Percentiles rank a stretch among this genome's conserved stretches.
These are phyloP conservation scores for Aleiodes sp. DNA, from an alignment of 1,140 invertebrate genomes.

Conservation along the genomic window DNA sequence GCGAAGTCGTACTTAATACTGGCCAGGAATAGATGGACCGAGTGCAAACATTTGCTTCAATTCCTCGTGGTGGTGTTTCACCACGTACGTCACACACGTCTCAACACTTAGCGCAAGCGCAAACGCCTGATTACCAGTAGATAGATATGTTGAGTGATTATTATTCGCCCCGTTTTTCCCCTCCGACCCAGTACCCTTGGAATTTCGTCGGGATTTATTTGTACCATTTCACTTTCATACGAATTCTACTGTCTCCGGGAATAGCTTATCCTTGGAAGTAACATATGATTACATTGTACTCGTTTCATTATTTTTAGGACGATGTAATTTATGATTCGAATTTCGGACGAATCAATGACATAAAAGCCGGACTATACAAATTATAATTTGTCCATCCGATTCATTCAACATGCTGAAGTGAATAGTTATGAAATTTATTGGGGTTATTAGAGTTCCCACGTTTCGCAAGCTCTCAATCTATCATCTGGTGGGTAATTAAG, in stretches of 20 bases:
- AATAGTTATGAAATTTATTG: too few relatives aligned
- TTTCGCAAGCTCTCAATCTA: too few relatives aligned
- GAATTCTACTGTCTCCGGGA: conserved; percentile 16
- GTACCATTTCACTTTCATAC: neutral
- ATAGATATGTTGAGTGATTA: conserved; percentile 1
- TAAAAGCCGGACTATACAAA: too few relatives aligned
- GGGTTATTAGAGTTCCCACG: too few relatives aligned
- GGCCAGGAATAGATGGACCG: conserved; percentile 62
- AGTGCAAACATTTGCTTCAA: conserved; percentile 33
- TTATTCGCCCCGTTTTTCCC: neutral
- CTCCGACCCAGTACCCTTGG: conserved; percentile 31
- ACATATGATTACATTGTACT: too few relatives aligned
- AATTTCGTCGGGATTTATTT: neutral
- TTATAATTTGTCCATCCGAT: too few relatives aligned
- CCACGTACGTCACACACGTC: conserved; percentile 51
- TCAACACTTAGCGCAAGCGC: conserved; percentile 36
- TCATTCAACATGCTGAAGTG: too few relatives aligned
- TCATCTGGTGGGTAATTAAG: too few relatives aligned
- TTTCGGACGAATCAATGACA: too few relatives aligned
- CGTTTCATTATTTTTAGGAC: too few relatives aligned
- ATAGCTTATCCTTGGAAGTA: conserved; percentile 33
- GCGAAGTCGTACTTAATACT: conserved; percentile 55
- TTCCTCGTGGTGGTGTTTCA: conserved; percentile 44
- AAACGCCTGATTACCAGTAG: conserved; percentile 22
- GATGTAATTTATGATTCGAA: too few relatives aligned